Evolutionary conservation across 2,113 vertebrate genomes (phyloP).

Genomic region (Perca fluviatilis): DNA sequence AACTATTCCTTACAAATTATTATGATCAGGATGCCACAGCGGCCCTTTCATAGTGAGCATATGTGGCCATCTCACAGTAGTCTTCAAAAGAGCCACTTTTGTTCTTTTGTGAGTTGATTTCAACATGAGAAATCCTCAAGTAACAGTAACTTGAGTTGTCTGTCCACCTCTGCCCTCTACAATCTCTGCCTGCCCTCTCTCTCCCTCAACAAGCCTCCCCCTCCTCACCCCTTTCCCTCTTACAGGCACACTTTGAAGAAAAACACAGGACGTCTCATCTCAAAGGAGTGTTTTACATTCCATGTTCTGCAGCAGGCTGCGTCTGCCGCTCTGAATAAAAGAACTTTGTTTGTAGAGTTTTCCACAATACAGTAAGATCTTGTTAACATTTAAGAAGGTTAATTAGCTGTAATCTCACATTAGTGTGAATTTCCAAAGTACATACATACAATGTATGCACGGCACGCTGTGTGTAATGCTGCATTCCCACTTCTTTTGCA

Average conservation of each 20-base stretch:
- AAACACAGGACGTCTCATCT: slow-evolving; percentile 61
- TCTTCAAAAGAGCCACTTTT: slow-evolving; percentile 8
- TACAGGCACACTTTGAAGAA: slow-evolving; percentile 68
- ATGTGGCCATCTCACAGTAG: background rate
- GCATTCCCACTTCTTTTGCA: slow-evolving; percentile 11
- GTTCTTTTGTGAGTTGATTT: slow-evolving; percentile 7
- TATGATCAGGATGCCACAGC: background rate
- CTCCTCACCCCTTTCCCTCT: slow-evolving; percentile 29
- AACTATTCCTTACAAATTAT: background rate
- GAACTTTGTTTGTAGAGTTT: slow-evolving; percentile 39
- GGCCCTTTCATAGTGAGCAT: background rate
- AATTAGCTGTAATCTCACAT: slow-evolving; percentile 41
- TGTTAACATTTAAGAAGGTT: slow-evolving; percentile 43
- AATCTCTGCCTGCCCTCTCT: slow-evolving; percentile 23
- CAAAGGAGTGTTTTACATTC: slow-evolving; percentile 62
- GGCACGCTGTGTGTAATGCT: background rate
- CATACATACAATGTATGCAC: background rate
- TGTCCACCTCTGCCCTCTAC: slow-evolving; percentile 16
- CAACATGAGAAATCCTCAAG: slow-evolving; percentile 19
- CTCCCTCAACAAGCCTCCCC: slow-evolving; percentile 19
- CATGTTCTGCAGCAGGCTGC: slow-evolving; percentile 41
- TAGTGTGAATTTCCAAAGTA: slow-evolving; percentile 15
- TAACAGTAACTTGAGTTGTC: background rate
- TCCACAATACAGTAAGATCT: slow-evolving; percentile 17
- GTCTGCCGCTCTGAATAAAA: slow-evolving; percentile 26